Percentiles rank a stretch among this genome's conserved stretches.
phyloP scores from a whole-genome alignment of 2,113 vertebrate species.

The Zapus hudsonius region DNA sequence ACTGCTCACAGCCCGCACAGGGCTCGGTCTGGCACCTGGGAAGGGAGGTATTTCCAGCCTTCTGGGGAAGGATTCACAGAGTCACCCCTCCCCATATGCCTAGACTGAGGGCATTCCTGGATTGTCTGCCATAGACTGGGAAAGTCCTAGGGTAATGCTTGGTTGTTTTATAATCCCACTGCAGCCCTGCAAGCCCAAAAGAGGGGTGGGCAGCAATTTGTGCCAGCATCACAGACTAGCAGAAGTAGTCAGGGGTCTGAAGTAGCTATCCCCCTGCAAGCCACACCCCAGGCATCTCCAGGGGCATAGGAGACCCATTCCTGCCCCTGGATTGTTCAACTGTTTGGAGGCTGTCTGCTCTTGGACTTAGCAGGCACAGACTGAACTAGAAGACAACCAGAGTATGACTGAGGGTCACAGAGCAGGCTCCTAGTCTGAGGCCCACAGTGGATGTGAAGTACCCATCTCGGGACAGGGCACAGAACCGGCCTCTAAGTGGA shows the following conservation, averaged over 20 bases:
- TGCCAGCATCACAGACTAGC: not conserved
- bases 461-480: fast-evolving
- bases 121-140: not conserved
- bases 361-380: not conserved
- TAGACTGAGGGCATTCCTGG: not conserved
- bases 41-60: fast-evolving
- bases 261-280: fast-evolving
- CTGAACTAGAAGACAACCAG: not conserved
- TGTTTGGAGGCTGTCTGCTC: not conserved
- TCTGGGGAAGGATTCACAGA: not conserved
- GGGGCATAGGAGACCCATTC: not conserved
- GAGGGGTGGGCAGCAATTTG: not conserved
- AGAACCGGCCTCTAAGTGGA: not conserved
- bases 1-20: conserved; percentile 88
- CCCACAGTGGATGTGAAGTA: fast-evolving
- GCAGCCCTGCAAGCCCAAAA: too few relatives aligned
- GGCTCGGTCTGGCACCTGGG: conserved; percentile 90
- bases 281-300: not conserved
- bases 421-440: not conserved
- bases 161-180: not conserved
- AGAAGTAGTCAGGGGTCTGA: not conserved
- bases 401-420: not conserved
- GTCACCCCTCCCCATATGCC: not conserved
- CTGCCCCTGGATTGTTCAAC: not conserved
- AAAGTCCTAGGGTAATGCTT: not conserved